Evolutionary conservation across 2,888 invertebrate species (phyloP), one percentile per base, ranked within the genome.

Genomic region (Bembecia ichneumoniformis): DNA sequence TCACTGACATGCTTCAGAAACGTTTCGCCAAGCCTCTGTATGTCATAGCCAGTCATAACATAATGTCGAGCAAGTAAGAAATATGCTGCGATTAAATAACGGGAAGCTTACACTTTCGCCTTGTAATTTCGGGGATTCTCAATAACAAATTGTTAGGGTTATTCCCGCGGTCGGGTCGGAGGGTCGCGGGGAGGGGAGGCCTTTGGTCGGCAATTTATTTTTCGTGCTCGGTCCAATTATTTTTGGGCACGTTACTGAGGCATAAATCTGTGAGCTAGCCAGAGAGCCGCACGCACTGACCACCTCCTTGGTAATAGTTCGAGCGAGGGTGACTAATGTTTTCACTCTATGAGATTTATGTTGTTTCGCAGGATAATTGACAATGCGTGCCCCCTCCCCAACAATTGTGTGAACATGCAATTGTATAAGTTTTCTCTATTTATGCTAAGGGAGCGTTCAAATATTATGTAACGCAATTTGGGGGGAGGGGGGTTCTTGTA

Each of bases 211-310:
- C 78, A 74, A 82, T 82, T 82, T 84, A 83, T 86, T 80, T 82
- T 81, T 79, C 80, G 80, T 75, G 76, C 72, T 73, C 72, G 64
- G 74, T 78, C 82, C 83, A 84, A 84, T 86, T 84, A 84, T 84
- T 86, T 83, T 78, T 72, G 76, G 81, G 77, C 77, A 75, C 71
- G 80, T 74, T 80, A 76, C 75, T 74, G 70, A 66, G 63, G 72
- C 73, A 82, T 78, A 77, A 81, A 80, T 80, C 80, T 54, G 51
- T 34, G 46, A 48, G 44, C 46, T 61, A 59, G 58, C 55, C 59
- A 50, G 50, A 54, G 60, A 59, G 55, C 59, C 63, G 63, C 68
- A 71, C 76, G 70, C 73, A 68, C 68, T 64, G 40, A 40, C n/a
- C 44, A 16, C 16, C 43, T 50, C 49, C 49, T 52, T 49, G 51